Evolutionary conservation across 2,113 vertebrate species (phyloP), one percentile per base, ranked within the genome.

Genomic region (Neodon shergylaensis): DNA sequence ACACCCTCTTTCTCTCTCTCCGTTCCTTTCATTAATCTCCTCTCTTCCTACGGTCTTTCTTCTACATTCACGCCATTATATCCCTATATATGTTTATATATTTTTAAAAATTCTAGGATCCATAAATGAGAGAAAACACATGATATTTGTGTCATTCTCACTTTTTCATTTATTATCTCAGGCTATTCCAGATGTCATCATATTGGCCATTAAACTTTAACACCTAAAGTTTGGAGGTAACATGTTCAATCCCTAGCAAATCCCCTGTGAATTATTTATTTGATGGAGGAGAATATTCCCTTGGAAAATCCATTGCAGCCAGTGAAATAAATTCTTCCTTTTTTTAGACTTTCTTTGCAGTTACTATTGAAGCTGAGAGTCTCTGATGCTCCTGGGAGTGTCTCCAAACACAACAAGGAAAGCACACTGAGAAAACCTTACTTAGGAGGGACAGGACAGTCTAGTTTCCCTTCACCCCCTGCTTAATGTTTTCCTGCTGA

Each of bases 371-470:
- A 89, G 52, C 89, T 95, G 73, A 49, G 0, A 87, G 24, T 93
- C 74, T 79, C 95, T 93, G 86, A 54, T 96, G 73, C 85, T 96
- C 88, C 96, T 31, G 52, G 95, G 91, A 78, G 5, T 88, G 82
- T 94, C 86, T 95, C 96, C 88, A 94, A 97, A 97, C 66, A 97
- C 96, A 96, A 88, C 58, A 92, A 97, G 78, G 88, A 94, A 97
- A 94, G 68, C 95, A 97, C 68, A 97, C 77, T 96, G 89, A 74
- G 89, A 95, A 93, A 44, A n/a, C n/a, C 49, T 94, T 52, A 94
- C 66, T 68, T 68, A 68, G 66, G 47, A 95, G 52, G 36, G 10
- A 91, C 47, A 95, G 91, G 73, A 65, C 47, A 66, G 31, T 85
- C 58, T 78, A 58, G 68, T 93, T 97, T 86, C 72, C 73, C 86